phyloP scores from a whole-genome alignment of 2,113 vertebrate species.

The Mustelus asterias region DNA sequence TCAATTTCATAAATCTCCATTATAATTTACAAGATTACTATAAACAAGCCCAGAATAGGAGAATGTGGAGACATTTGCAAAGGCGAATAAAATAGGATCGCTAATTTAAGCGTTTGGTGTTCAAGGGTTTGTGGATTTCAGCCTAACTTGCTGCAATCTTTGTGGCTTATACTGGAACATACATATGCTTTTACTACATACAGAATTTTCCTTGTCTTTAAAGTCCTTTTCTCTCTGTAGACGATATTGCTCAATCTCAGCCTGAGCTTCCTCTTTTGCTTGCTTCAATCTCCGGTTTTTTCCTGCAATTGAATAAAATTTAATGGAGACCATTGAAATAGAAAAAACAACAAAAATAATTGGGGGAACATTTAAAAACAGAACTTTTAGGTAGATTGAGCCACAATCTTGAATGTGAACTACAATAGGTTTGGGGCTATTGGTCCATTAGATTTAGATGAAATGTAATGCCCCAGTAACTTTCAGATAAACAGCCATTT shows the following conservation, averaged over 20 bases:
- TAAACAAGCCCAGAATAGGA: not conserved
- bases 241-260: slow-evolving; percentile 94
- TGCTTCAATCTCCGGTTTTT: slow-evolving; percentile 94
- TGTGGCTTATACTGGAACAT: not conserved
- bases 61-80: not conserved
- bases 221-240: slow-evolving; percentile 95
- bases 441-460: not conserved
- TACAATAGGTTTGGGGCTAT: not conserved
- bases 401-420: not conserved
- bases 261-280: slow-evolving; percentile 96
- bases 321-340: not conserved
- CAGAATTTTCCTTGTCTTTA: slow-evolving; percentile 91
- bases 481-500: not conserved
- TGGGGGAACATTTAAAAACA: not conserved
- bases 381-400: not conserved
- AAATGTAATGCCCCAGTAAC: not conserved
- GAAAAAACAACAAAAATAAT: not conserved
- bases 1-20: not conserved
- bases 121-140: not conserved
- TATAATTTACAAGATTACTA: not conserved
- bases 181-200: slow-evolving; percentile 46
- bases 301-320: slow-evolving; percentile 54
- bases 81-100: not conserved
- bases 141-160: not conserved
- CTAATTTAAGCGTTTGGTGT: not conserved